A percentile compares a stretch with the other conserved stretches of the same genome.
phyloP scores from a whole-genome alignment of 2,888 invertebrate species.

The Polyommatus icarus region DNA sequence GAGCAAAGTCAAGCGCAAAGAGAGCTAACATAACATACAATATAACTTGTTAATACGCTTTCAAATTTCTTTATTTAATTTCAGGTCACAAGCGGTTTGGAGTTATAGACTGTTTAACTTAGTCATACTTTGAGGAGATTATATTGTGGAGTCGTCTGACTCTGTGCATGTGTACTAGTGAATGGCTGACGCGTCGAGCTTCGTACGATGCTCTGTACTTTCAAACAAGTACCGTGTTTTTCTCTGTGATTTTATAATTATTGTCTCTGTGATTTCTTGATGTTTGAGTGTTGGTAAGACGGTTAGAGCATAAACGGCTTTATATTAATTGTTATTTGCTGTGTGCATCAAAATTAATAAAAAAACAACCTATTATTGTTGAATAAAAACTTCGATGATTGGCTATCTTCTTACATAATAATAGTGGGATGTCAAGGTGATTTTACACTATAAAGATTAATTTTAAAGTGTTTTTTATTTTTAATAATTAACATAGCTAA shows the following conservation, averaged over 20 bases:
- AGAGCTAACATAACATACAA: no score
- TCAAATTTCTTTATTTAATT: constrained; percentile 2
- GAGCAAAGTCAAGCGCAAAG: no score
- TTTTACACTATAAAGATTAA: not conserved
- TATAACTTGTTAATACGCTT: no score
- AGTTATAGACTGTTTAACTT: constrained; percentile 26
- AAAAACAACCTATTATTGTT: no score
- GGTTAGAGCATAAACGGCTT: not conserved
- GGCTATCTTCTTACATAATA: no score
- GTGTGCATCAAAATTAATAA: not conserved
- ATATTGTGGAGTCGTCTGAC: constrained; percentile 4
- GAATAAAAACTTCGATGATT: no score
- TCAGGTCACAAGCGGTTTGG: constrained; percentile 9
- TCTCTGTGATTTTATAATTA: constrained; percentile 32
- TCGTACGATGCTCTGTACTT: constrained; percentile 18
- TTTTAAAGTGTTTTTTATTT: not conserved
- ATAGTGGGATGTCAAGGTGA: not conserved
- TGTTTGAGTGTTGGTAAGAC: constrained; percentile 18
- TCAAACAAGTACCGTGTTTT: constrained; percentile 25
- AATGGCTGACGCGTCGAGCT: constrained; percentile 1
- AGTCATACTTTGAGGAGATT: constrained; percentile 21
- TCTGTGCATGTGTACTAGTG: constrained; percentile 21
- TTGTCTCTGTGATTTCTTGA: constrained; percentile 31
- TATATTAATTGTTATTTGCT: not conserved
- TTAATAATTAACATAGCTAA: not conserved